Conservation (phyloP, 2,113 vertebrate species). For the Nyctibius bracteatus region DNA sequence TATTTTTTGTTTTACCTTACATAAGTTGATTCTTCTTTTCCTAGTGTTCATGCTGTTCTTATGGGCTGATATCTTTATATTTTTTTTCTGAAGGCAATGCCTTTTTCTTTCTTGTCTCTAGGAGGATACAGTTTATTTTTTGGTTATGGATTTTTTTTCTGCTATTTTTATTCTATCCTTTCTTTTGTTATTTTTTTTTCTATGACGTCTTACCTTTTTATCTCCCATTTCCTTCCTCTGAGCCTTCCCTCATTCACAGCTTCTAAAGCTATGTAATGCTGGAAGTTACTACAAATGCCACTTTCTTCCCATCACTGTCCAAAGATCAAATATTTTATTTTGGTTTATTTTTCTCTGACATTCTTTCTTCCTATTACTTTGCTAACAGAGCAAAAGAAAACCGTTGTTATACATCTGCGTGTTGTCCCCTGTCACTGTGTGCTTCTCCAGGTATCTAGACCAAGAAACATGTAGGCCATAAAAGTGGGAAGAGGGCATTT, state of each 20-base stretch:
- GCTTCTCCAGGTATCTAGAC: no score
- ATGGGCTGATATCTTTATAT: background rate
- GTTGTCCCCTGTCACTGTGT: background rate
- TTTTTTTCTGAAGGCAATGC: background rate
- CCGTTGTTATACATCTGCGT: background rate
- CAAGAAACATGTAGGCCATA: background rate
- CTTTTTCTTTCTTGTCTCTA: background rate
- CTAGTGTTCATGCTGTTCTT: background rate
- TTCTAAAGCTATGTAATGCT: background rate
- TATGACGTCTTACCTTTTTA: background rate
- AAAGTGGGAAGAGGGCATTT: background rate
- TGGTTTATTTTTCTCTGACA: background rate
- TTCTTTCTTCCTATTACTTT: background rate
- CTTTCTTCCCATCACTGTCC: background rate
- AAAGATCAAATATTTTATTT: background rate
- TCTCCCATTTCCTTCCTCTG: background rate
- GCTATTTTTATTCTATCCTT: background rate
- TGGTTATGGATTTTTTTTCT: background rate
- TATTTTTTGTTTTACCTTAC: fast-evolving
- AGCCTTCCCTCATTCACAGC: background rate
- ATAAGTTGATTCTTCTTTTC: background rate
- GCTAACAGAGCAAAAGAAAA: background rate
- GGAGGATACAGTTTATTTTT: background rate
- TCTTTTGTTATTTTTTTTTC: background rate
- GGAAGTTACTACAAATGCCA: background rate